Percentiles rank a stretch among this genome's conserved stretches.
phyloP scores from a whole-genome alignment of 2,888 invertebrate species.

The Lepidonotus clava region DNA sequence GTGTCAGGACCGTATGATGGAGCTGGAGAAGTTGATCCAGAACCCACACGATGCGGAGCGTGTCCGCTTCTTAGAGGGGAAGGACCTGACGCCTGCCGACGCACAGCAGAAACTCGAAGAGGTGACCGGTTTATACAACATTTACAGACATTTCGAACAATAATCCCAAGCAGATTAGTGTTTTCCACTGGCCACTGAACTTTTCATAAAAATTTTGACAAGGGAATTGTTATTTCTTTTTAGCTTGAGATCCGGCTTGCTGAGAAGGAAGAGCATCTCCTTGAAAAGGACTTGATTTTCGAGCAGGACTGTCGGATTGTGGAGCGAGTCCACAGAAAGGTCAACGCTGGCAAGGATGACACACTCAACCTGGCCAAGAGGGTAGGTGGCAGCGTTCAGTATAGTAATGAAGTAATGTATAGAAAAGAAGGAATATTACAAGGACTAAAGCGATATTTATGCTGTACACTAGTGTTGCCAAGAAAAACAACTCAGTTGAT shows the following conservation, averaged over 20 bases:
- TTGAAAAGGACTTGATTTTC: constrained; percentile 80
- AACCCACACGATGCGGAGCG: constrained; percentile 77
- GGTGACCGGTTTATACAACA: constrained; percentile 71
- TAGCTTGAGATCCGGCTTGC: constrained; percentile 78
- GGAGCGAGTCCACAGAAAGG: constrained; percentile 74
- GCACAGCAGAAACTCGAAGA: constrained; percentile 79
- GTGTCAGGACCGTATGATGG: constrained; percentile 79
- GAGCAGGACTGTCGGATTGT: constrained; percentile 78
- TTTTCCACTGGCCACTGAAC: too few relatives aligned
- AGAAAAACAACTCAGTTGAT: not conserved
- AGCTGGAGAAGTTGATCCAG: constrained; percentile 78
- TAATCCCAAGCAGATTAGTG: too few relatives aligned
- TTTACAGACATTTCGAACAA: too few relatives aligned
- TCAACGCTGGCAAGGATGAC: constrained; percentile 78
- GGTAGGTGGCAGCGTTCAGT: constrained; percentile 65
- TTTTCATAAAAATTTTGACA: too few relatives aligned
- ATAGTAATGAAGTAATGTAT: not conserved
- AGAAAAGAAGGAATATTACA: too few relatives aligned
- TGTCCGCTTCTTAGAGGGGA: constrained; percentile 77
- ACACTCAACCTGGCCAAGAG: constrained; percentile 79
- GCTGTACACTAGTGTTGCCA: too few relatives aligned
- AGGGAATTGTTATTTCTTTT: too few relatives aligned
- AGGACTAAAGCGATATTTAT: too few relatives aligned
- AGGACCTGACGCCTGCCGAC: constrained; percentile 76
- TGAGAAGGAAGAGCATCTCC: constrained; percentile 78